Conservation (phyloP, 2,797 vertebrate species). For the Spinibarbus caldwelli region DNA sequence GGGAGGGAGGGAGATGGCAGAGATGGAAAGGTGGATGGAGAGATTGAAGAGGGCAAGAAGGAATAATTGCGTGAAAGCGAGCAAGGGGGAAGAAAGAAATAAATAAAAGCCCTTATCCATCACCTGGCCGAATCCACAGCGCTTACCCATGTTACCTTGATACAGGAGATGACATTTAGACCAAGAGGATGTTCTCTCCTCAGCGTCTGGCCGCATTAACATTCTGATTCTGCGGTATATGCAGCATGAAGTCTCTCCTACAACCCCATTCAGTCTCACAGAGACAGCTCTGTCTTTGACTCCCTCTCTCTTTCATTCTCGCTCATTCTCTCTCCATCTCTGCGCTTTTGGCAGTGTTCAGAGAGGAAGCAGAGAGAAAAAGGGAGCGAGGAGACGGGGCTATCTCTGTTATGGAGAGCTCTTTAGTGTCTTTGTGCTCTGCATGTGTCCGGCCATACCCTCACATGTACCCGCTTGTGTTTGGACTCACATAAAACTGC, state of each 20-base stretch:
- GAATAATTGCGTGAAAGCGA: conserved; percentile 33
- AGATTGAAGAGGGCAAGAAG: conserved; percentile 50
- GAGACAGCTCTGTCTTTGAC: conserved; percentile 55
- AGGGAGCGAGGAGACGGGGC: conserved; percentile 34
- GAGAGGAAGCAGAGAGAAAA: conserved; percentile 55
- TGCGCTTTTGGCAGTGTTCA: conserved; percentile 54
- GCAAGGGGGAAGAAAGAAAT: conserved; percentile 32
- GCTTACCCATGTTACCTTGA: conserved; percentile 42
- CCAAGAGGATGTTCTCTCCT: conserved; percentile 43
- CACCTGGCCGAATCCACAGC: conserved; percentile 40
- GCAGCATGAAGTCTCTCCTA: conserved; percentile 50
- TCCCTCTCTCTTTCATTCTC: conserved; percentile 48
- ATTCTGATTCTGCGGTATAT: conserved; percentile 59
- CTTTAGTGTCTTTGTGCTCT: conserved; percentile 66
- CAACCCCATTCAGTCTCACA: conserved; percentile 58
- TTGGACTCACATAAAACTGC: conserved; percentile 60
- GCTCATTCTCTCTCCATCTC: conserved; percentile 24
- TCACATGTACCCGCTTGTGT: conserved; percentile 71
- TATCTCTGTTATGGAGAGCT: conserved; percentile 56
- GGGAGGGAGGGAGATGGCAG: conserved; percentile 15
- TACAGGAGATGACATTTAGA: conserved; percentile 37
- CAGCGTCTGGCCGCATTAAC: conserved; percentile 59
- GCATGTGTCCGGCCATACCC: conserved; percentile 64
- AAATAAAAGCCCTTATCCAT: conserved; percentile 46
- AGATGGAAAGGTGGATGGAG: conserved; percentile 55